Base-by-base conservation (phyloP, 2,113 vertebrate species). In the Sturnira hondurensis region DNA sequence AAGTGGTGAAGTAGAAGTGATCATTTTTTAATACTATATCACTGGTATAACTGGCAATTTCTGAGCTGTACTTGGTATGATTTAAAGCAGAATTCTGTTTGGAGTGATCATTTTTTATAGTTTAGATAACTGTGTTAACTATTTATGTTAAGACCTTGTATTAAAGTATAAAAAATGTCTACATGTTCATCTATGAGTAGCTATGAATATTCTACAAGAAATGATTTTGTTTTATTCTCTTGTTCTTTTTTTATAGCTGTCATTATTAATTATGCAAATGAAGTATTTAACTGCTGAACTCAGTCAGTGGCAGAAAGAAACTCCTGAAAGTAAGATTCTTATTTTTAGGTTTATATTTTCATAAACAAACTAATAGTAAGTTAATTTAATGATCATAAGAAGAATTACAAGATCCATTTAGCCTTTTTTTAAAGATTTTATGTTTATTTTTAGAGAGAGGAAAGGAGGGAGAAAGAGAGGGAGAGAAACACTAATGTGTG, bases 261-360 rank as follows among this genome's bases (percentile, higher is more conserved):
- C 97, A 54, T 54, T 98, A 81, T 97, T 98, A 95, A 83, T 92
- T 78, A 87, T 87, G 93, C 95, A 2, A 52, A 7, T 77, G 68
- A 98, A 98, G 89, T 89, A 89, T 96, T 95, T 98, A 92, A 19
- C 76, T n/a, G 96, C 19, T 1, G 98, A 98, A 78, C 77, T 33
- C 61, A 78, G 0, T 74, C 96, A 98, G 1, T 98, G 97, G 98
- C 94, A 98, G 19, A 74, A 47, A 5, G 97, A 76, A 97, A 94
- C 11, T 77, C 98, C 98, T 89, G 97, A 98, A 96, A 0, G 99
- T 99, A 98, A 99, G 98, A 97, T 22, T 96, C 43, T 94, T 93
- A 77, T 68, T 92, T 92, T 70, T 87, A 56, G 52, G 13, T 87
- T 97, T 93, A 13, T 70, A 47, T 91, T 89, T 96, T 76, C 80